Conservation (phyloP, 2,797 vertebrate species). For the Peromyscus aztecus region DNA sequence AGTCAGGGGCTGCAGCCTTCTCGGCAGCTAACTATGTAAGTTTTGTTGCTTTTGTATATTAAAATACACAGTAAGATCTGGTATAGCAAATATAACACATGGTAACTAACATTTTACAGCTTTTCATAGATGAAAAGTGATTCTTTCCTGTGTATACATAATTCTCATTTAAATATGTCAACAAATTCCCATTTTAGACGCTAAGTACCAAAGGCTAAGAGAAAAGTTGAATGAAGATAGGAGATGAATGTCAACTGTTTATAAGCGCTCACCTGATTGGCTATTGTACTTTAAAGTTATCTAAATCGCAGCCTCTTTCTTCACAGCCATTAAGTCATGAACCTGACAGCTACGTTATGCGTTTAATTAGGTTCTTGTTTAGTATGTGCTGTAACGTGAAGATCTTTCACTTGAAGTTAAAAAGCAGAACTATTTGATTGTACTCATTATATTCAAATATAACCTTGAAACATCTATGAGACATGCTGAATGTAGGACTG, state of each 20-base stretch:
- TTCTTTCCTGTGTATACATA: not conserved
- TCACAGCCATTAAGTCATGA: conserved; percentile 22
- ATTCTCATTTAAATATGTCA: conserved; percentile 20
- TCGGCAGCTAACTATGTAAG: not conserved
- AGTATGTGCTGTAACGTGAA: conserved; percentile 55
- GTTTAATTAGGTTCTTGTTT: conserved; percentile 64
- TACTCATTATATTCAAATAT: not conserved
- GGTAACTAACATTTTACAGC: not conserved
- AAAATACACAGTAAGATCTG: not conserved
- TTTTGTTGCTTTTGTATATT: conserved; percentile 31
- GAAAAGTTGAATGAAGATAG: not conserved
- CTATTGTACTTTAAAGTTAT: conserved; percentile 49
- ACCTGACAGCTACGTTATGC: not conserved
- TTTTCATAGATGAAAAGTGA: not conserved
- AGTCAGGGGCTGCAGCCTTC: not conserved
- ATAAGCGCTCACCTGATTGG: not conserved
- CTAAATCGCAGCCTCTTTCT: conserved; percentile 32
- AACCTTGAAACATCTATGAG: conserved; percentile 59
- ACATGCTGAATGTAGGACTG: conserved; percentile 16
- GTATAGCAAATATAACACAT: not conserved
- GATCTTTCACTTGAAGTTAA: conserved; percentile 59
- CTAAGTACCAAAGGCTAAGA: not conserved
- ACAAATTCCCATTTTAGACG: not conserved
- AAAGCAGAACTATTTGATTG: conserved; percentile 55
- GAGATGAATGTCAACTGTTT: not conserved